phyloP scores from a whole-genome alignment of 2,888 invertebrate species.

The Coleophora deauratella region DNA sequence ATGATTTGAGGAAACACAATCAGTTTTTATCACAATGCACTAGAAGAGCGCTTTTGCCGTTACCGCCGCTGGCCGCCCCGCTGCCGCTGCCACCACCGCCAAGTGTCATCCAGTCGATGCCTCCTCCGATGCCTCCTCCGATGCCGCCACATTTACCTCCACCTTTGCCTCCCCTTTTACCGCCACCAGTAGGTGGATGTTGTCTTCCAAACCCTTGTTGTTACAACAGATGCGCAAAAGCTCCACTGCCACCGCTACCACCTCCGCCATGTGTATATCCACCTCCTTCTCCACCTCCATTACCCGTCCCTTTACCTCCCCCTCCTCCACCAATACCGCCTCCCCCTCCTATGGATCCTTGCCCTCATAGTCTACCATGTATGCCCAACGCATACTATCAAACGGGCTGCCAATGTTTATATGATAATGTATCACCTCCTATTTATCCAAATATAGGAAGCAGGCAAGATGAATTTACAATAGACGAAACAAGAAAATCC shows the following conservation, averaged over 20 bases:
- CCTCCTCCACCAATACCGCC: not conserved
- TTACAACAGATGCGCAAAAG: too few species aligned
- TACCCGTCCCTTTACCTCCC: not conserved
- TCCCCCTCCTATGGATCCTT: slow-evolving; percentile 7
- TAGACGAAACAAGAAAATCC: slow-evolving; percentile 21
- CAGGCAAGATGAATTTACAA: slow-evolving; percentile 17
- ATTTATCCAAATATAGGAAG: not conserved
- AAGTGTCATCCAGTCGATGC: slow-evolving; percentile 6
- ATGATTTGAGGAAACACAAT: slow-evolving; percentile 27
- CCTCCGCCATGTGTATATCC: not conserved
- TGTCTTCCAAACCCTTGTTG: too few species aligned
- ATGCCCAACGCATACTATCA: slow-evolving; percentile 19
- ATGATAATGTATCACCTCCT: too few species aligned
- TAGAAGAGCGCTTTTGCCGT: slow-evolving; percentile 19
- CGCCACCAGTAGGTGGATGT: slow-evolving; percentile 2
- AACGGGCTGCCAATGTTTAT: too few species aligned
- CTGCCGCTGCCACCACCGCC: not conserved
- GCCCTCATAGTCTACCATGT: slow-evolving; percentile 12
- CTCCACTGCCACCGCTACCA: not conserved
- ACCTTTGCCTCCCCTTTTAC: not conserved
- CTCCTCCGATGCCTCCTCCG: not conserved
- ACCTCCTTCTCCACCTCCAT: not conserved
- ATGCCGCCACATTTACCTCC: not conserved
- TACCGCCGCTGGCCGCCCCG: not conserved
- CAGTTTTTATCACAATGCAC: slow-evolving; percentile 29